Evolutionary conservation across 2,888 invertebrate species (phyloP).

Genomic region (Serripes groenlandicus): DNA sequence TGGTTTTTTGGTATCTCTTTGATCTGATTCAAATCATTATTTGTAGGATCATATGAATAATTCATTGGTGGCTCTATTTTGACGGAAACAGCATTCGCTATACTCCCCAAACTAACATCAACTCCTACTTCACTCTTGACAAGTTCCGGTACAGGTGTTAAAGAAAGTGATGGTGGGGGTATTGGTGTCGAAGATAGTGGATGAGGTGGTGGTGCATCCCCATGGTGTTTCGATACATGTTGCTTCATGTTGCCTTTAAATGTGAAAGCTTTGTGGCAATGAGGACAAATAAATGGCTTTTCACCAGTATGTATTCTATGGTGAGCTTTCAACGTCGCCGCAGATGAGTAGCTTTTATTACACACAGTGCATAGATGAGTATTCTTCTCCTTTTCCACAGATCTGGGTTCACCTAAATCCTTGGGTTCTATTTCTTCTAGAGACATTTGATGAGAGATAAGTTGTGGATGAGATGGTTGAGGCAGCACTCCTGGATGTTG

Average conservation of each 20-base stretch:
- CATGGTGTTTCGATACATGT: constrained; percentile 56
- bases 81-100: background rate
- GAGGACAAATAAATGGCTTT: constrained; percentile 51
- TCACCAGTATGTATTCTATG: constrained; percentile 62
- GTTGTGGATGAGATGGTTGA: background rate
- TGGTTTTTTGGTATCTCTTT: constrained; percentile 46
- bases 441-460: constrained; percentile 40
- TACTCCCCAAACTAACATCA: background rate
- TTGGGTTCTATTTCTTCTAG: constrained; percentile 45
- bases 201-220: constrained; percentile 26
- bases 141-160: background rate
- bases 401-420: background rate
- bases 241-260: constrained; percentile 66
- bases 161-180: background rate
- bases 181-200: background rate
- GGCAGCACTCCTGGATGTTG: background rate
- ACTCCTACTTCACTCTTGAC: background rate
- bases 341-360: constrained; percentile 57
- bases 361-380: constrained; percentile 50
- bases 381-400: constrained; percentile 45
- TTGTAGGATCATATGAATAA: constrained; percentile 10
- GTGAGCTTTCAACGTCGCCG: constrained; percentile 60
- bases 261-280: constrained; percentile 58
- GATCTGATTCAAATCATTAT: background rate
- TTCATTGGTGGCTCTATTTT: constrained; percentile 4